phyloP scores from a whole-genome alignment of 2,888 invertebrate species.

The Dione juno region DNA sequence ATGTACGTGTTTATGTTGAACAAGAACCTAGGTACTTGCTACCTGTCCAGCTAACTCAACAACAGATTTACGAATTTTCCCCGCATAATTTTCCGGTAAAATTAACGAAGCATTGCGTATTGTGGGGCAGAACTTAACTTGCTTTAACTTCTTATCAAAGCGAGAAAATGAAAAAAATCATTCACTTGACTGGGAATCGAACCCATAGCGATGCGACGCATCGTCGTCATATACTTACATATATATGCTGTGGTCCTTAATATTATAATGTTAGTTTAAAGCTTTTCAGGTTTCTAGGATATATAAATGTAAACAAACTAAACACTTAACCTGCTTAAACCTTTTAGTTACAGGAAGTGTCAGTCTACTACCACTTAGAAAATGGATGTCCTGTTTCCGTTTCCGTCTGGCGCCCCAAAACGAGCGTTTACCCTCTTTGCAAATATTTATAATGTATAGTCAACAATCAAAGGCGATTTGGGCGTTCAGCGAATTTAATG shows the following conservation, averaged over 20 bases:
- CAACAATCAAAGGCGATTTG: constrained; percentile 13
- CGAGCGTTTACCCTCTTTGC: constrained; percentile 15
- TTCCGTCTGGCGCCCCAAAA: constrained; percentile 35
- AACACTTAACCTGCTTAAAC: constrained; percentile 18
- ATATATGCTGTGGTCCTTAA: not conserved
- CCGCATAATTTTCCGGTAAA: too few relatives aligned
- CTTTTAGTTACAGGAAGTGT: constrained; percentile 34
- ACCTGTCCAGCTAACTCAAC: too few relatives aligned
- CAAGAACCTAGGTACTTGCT: too few relatives aligned
- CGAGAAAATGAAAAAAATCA: too few relatives aligned
- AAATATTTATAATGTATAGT: constrained; percentile 31
- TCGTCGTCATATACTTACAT: too few relatives aligned
- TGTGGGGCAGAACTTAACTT: too few relatives aligned
- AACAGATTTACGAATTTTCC: too few relatives aligned
- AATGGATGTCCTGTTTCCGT: constrained; percentile 43
- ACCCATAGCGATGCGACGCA: too few relatives aligned
- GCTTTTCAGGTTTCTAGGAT: not conserved
- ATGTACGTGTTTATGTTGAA: too few relatives aligned
- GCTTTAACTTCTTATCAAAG: too few relatives aligned
- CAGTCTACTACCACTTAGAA: constrained; percentile 37
- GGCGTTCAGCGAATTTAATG: constrained; percentile 4
- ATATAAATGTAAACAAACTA: not conserved
- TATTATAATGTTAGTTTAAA: not conserved
- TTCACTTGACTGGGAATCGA: too few relatives aligned
- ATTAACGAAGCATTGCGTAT: too few relatives aligned